Evolutionary conservation across 2,113 vertebrate genomes (phyloP).

Genomic region (Vireo altiloquus): DNA sequence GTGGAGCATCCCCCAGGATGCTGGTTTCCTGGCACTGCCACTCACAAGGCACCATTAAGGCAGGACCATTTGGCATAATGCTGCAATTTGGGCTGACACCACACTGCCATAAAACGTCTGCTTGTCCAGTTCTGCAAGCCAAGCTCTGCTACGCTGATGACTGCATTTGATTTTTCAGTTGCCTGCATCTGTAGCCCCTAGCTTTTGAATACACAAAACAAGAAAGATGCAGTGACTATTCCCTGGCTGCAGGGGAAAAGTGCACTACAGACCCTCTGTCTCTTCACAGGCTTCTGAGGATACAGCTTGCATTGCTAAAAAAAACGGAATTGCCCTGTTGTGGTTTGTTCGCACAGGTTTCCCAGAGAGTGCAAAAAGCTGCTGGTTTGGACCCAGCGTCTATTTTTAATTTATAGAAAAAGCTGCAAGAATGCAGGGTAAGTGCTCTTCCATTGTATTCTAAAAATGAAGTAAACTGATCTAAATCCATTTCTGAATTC

Average conservation of each 20-base stretch:
- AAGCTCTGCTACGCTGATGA: rapidly evolving
- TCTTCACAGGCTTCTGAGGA: not conserved
- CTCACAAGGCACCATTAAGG: not conserved
- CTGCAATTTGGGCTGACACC: not conserved
- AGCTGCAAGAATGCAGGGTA: conserved; percentile 3
- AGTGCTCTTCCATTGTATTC: conserved; percentile 32
- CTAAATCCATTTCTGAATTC: conserved; percentile 49
- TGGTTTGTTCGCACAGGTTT: not conserved
- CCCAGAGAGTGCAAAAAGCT: not conserved
- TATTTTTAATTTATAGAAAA: conserved; percentile 50
- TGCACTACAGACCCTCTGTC: not conserved
- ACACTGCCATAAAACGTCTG: not conserved
- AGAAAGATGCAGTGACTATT: not conserved
- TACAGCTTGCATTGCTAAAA: not conserved
- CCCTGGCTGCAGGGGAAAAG: not conserved
- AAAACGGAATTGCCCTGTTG: not conserved
- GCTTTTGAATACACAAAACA: not conserved
- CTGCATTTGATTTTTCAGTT: not conserved
- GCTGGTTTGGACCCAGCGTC: not conserved
- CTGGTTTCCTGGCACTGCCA: not conserved
- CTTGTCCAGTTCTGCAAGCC: not conserved
- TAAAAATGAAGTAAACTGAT: conserved; percentile 41
- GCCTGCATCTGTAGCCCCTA: not conserved
- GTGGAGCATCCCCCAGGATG: not conserved
- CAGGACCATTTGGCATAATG: not conserved